A percentile compares a stretch with the other conserved stretches of the same genome.
Evolutionary conservation across 1,140 invertebrate species (phyloP).

Genomic region (Lepidurus arcticus): DNA sequence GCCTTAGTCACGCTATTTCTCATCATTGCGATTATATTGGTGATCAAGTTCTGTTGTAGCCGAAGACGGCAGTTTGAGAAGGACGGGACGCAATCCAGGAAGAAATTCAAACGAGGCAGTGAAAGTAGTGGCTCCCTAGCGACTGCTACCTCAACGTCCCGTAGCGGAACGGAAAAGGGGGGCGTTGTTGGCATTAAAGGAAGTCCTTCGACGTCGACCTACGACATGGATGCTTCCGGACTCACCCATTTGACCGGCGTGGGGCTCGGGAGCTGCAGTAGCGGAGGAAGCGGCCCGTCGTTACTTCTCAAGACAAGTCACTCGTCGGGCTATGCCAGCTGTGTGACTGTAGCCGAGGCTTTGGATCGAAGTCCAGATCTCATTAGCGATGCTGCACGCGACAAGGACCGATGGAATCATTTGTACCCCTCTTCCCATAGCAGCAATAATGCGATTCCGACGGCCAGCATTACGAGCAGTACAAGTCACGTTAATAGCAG

Average conservation of each 20-base stretch:
- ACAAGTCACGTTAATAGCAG: conserved; percentile 24
- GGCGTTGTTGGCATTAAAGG: not conserved
- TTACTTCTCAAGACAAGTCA: conserved; percentile 26
- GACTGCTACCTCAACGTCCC: not conserved
- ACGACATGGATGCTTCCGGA: conserved; percentile 34
- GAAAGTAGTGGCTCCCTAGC: not conserved
- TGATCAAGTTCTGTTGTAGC: conserved; percentile 56
- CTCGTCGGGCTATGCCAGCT: conserved; percentile 7
- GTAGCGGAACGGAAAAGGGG: conserved; percentile 22
- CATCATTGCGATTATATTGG: conserved; percentile 55
- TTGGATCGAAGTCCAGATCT: conserved; percentile 65
- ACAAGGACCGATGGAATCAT: conserved; percentile 38
- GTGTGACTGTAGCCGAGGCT: conserved; percentile 13
- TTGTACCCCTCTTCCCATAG: conserved; percentile 2
- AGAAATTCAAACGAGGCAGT: not conserved
- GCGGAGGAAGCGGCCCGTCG: conserved; percentile 38
- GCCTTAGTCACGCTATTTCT: conserved; percentile 50
- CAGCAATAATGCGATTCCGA: conserved; percentile 27
- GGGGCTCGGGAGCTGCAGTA: conserved; percentile 36
- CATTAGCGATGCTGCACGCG: conserved; percentile 65
- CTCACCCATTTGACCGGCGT: conserved; percentile 34
- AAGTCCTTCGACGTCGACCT: conserved; percentile 18
- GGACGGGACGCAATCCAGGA: conserved; percentile 19
- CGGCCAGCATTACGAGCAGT: conserved; percentile 22
- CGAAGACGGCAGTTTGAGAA: conserved; percentile 44